Evolutionary conservation across 2,113 vertebrate species (phyloP).

Genomic region (Cryptotis parvus): DNA sequence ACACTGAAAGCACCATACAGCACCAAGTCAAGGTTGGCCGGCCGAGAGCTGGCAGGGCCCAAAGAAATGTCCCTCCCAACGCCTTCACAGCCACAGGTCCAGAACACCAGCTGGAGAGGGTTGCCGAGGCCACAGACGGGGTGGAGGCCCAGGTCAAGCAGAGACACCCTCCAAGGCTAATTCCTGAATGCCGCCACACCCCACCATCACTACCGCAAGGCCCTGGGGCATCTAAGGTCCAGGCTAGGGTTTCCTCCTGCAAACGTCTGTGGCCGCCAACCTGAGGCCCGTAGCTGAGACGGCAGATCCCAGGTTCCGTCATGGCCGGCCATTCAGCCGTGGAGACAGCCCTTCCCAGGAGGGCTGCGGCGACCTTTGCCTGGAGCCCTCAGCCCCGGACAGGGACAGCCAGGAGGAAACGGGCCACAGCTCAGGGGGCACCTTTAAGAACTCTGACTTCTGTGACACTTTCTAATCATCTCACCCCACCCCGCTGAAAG

Average conservation of each 20-base stretch:
- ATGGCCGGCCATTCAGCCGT: not conserved
- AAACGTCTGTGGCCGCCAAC: not conserved
- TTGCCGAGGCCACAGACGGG: too few species aligned
- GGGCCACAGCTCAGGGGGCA: not conserved
- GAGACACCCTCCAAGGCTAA: too few species aligned
- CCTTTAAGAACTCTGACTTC: not conserved
- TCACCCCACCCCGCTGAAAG: too few species aligned
- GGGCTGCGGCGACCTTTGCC: too few species aligned
- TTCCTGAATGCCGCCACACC: too few species aligned
- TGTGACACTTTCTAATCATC: not conserved
- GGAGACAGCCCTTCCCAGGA: too few species aligned
- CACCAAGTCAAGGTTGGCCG: not conserved
- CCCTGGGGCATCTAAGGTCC: not conserved
- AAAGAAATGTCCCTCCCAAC: fast-evolving
- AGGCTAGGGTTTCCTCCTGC: not conserved
- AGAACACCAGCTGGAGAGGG: not conserved
- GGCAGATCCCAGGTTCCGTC: too few species aligned
- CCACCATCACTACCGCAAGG: too few species aligned
- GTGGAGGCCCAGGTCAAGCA: too few species aligned
- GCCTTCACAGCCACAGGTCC: not conserved
- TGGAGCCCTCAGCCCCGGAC: too few species aligned
- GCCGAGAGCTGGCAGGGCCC: not conserved
- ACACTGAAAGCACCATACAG: not conserved
- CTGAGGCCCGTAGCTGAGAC: too few species aligned
- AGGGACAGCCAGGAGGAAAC: not conserved